Evolutionary conservation across 2,888 invertebrate species (phyloP).

Genomic region (Flabesymbios commensalis): DNA sequence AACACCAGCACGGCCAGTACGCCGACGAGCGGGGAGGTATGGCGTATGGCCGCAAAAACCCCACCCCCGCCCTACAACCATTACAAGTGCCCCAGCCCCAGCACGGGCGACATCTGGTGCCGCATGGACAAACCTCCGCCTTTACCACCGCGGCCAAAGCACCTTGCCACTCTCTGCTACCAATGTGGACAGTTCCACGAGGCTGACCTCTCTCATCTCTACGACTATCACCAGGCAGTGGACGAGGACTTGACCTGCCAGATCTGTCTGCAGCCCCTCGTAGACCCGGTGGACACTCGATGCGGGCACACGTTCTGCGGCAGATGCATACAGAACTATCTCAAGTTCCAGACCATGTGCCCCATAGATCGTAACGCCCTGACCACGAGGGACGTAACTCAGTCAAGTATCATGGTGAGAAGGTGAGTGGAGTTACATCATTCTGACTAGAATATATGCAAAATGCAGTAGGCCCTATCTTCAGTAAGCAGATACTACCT

Average conservation of each 20-base stretch:
- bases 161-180: too few species aligned
- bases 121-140: not conserved
- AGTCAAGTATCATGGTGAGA: conserved; percentile 61
- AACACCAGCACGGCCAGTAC: too few species aligned
- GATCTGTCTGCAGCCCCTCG: conserved; percentile 63
- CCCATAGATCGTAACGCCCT: conserved; percentile 61
- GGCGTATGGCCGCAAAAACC: too few species aligned
- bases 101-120: too few species aligned
- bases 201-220: conserved; percentile 57
- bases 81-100: too few species aligned
- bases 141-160: conserved; percentile 16
- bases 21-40: too few species aligned
- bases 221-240: conserved; percentile 62
- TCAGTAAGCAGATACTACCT: too few species aligned
- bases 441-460: too few species aligned
- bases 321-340: conserved; percentile 56
- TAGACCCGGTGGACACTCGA: conserved; percentile 61
- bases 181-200: conserved; percentile 57
- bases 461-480: too few species aligned
- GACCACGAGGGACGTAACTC: conserved; percentile 56
- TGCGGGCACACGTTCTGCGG: conserved; percentile 60
- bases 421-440: too few species aligned
- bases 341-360: conserved; percentile 60
- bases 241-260: conserved; percentile 63
- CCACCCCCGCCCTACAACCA: too few species aligned